phyloP scores from a whole-genome alignment of 2,888 invertebrate species.

The Nomada ferruginata region DNA sequence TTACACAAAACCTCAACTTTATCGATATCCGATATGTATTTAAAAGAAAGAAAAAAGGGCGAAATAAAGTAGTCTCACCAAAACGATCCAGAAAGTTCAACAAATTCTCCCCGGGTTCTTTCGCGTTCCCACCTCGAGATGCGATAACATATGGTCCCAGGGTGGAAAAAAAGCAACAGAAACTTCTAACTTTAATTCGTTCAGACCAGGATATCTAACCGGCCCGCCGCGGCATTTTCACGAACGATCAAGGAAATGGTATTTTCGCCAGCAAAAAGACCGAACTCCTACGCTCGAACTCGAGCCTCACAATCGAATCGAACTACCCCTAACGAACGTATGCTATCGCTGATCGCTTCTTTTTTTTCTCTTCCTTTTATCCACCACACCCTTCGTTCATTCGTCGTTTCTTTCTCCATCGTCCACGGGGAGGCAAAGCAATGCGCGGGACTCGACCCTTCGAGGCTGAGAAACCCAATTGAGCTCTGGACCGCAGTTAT shows the following conservation, averaged over 20 bases:
- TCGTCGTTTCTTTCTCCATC: slow-evolving; percentile 3
- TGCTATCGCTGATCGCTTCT: slow-evolving; percentile 36
- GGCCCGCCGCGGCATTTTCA: background rate
- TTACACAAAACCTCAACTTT: background rate
- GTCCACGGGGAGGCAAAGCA: slow-evolving; percentile 36
- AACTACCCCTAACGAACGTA: slow-evolving; percentile 60
- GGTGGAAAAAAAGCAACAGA: background rate
- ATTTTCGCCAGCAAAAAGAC: background rate
- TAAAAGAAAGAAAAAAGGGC: background rate
- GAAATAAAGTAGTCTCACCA: background rate
- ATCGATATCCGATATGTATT: background rate
- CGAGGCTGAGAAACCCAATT: slow-evolving; percentile 71
- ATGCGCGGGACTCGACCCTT: slow-evolving; percentile 55
- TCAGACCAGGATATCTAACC: background rate
- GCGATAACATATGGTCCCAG: slow-evolving; percentile 6
- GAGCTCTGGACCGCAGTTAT: slow-evolving; percentile 78
- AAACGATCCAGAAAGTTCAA: background rate
- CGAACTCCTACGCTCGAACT: slow-evolving; percentile 35
- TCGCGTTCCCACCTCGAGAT: background rate
- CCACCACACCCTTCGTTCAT: background rate
- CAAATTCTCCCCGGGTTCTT: background rate
- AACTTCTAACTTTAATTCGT: slow-evolving; percentile 32
- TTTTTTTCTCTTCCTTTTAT: background rate
- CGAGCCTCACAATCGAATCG: background rate
- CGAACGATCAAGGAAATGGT: slow-evolving; percentile 28